Evolutionary conservation across 2,113 vertebrate species (phyloP).

Genomic region (Thryonomys swinderianus): DNA sequence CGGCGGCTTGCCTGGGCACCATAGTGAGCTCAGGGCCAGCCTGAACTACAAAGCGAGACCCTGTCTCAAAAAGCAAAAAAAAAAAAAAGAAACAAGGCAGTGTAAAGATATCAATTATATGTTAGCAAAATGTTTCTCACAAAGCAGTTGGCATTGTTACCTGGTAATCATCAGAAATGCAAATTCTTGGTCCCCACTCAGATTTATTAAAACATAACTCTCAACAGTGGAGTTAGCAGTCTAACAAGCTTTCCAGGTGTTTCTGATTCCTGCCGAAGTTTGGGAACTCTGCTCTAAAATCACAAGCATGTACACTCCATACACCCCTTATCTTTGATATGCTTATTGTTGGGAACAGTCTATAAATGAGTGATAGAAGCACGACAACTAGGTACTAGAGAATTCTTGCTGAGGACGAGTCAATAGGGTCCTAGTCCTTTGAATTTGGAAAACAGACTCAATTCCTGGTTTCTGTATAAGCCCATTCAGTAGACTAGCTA

Average conservation of each 20-base stretch:
- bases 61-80: no score
- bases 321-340: neutral
- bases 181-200: neutral
- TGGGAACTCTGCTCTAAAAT: neutral
- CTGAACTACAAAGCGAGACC: no score
- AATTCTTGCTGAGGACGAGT: conserved; percentile 41
- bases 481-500: neutral
- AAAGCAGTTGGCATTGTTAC: neutral
- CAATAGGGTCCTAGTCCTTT: neutral
- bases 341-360: neutral
- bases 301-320: neutral
- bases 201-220: neutral
- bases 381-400: neutral
- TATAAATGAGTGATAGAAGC: neutral
- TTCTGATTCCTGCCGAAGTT: neutral
- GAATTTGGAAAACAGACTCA: conserved; percentile 52
- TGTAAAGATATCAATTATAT: neutral
- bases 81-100: no score
- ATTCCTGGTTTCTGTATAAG: conserved; percentile 7
- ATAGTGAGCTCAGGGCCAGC: no score
- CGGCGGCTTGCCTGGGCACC: no score
- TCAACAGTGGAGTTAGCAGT: neutral
- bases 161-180: neutral
- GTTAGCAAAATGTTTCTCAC: neutral
- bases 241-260: neutral